Conservation (phyloP, 2,113 vertebrate species). For the Apodemus speciosus region DNA sequence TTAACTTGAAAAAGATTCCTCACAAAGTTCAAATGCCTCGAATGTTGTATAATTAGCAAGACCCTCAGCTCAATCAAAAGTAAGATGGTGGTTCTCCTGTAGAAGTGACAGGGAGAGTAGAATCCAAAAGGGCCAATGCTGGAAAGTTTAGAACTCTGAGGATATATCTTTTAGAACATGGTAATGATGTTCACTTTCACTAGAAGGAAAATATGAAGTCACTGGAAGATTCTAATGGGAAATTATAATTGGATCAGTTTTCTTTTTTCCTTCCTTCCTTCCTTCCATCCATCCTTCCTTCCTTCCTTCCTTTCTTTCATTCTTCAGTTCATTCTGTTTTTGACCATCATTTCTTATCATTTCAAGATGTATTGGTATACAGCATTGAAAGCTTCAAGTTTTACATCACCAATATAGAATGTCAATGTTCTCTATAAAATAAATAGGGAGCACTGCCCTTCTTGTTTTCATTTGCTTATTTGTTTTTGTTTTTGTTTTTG, state of each 20-base stretch:
- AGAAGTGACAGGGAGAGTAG: not conserved
- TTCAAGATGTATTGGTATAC: not conserved
- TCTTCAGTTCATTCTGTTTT: not conserved
- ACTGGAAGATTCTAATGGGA: not conserved
- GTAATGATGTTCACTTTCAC: not conserved
- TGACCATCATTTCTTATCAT: not conserved
- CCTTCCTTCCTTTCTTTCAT: too few relatives aligned
- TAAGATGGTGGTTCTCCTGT: not conserved
- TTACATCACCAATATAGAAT: not conserved
- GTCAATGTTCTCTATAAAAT: not conserved
- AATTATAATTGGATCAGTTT: not conserved
- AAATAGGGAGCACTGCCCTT: too few relatives aligned
- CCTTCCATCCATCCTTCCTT: too few relatives aligned
- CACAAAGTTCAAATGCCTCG: not conserved
- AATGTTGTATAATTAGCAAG: not conserved
- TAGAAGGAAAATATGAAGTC: not conserved
- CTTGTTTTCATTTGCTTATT: not conserved
- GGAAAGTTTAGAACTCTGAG: fast-evolving
- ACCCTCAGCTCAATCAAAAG: not conserved
- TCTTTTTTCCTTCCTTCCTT: too few relatives aligned
- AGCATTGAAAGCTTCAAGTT: not conserved
- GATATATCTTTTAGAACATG: too few relatives aligned
- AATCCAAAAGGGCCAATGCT: not conserved
- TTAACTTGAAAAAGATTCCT: not conserved
- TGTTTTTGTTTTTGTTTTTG: not conserved